Evolutionary conservation across 2,797 vertebrate species (phyloP), one percentile per base, ranked within the genome.

Genomic region (Synanceia verrucosa): DNA sequence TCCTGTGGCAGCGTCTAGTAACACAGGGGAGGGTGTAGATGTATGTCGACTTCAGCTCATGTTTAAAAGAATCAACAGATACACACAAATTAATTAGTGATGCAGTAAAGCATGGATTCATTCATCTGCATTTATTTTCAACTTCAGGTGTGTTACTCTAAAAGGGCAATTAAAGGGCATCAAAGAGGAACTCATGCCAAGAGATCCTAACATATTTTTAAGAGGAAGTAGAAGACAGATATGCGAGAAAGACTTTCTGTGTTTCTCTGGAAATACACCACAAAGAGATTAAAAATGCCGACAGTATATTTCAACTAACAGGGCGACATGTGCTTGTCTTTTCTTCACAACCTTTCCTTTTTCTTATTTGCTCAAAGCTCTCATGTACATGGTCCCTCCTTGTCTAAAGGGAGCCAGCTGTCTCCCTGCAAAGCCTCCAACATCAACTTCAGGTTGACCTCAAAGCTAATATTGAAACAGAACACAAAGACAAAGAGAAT

Each of bases 1-100:
- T 71, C 91, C 47, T 19, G 26, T 62, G 91, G 89, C 73, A 31
- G 82, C 39, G 34, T 51, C 50, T 65, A 66, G 34, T 71, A 87
- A 73, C 23, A 72, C 76, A 84, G 58, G 12, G 1, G 26, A 43
- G 41, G 50, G 4, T 23, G 48, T 21, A 13, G 5, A 18, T n/a
- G 51, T 1, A 28, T 9, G 18, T n/a, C 21, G n/a, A 26, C 2
- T 3, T 50, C 24, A 36, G n/a, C 21, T 65, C 9, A 64, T 26
- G 7, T 41, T 37, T 14, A 52, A 39, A 6, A 41, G 3, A 50
- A 56, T 28, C 9, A 52, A 24, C 0, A 28, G 7, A 61, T 33
- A 4, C 52, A 4, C 52, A 66, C 1, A 3, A 41, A 51, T 28
- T 13, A 4, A 31, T 12, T 1, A 5, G 28, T 12, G 9, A 62